phyloP scores from a whole-genome alignment of 2,797 vertebrate species.

The Mormyrus hasselquistii region DNA sequence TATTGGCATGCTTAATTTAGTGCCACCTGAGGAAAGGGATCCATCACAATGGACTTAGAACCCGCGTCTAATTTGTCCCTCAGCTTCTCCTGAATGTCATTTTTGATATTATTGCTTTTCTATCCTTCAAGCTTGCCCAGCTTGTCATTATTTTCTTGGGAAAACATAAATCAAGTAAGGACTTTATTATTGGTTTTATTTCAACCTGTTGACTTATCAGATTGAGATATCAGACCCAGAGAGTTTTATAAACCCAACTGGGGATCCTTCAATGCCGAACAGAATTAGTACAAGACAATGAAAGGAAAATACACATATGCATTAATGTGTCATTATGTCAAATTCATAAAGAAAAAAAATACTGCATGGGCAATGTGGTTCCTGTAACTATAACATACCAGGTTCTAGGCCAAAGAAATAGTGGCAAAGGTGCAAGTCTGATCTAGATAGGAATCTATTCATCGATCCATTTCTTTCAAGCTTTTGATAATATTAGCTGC shows the following conservation, averaged over 20 bases:
- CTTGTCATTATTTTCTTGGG: background rate
- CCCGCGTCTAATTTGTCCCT: background rate
- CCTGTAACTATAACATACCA: background rate
- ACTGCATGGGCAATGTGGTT: background rate
- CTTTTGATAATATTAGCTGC: background rate
- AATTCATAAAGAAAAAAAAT: background rate
- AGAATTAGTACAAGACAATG: background rate
- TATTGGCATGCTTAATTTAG: constrained; percentile 16
- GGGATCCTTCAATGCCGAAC: background rate
- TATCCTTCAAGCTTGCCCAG: background rate
- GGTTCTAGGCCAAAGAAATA: background rate
- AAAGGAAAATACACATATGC: background rate
- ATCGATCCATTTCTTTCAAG: background rate
- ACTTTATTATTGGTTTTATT: background rate
- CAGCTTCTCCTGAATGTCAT: background rate
- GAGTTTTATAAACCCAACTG: background rate
- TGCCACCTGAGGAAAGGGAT: constrained; percentile 1
- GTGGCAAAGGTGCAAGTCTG: background rate
- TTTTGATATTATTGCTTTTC: constrained; percentile 13
- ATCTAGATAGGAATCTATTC: background rate
- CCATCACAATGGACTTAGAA: background rate
- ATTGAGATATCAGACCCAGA: background rate
- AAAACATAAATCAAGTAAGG: background rate
- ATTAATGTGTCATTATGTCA: background rate
- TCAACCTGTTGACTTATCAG: background rate